A percentile compares a stretch with the other conserved stretches of the same genome.
Conservation (phyloP, 2,113 vertebrate species). For the Nycticorax nycticorax region DNA sequence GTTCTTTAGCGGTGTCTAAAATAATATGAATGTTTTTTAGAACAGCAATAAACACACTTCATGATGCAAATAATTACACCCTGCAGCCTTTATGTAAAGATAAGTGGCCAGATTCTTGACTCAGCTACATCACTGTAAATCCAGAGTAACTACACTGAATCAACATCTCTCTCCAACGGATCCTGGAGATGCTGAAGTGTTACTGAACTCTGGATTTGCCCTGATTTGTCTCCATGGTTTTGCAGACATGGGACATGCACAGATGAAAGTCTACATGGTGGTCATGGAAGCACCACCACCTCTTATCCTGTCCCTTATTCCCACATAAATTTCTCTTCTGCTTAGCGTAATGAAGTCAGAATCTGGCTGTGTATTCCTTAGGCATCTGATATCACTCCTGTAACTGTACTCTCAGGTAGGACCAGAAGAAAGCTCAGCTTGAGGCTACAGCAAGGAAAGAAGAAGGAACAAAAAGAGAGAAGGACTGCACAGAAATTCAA, state of each 20-base stretch:
- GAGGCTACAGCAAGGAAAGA: background rate
- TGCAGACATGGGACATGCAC: background rate
- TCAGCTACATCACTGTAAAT: conserved; percentile 15
- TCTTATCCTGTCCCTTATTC: background rate
- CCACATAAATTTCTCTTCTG: background rate
- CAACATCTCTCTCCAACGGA: background rate
- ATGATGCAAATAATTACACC: conserved; percentile 61
- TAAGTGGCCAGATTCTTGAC: background rate
- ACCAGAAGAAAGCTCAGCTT: background rate
- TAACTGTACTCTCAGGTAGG: background rate
- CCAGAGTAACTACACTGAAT: background rate
- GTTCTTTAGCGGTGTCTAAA: conserved; percentile 57
- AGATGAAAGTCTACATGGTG: background rate
- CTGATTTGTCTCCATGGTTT: background rate
- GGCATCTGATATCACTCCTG: background rate
- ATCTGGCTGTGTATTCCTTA: background rate
- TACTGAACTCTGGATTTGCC: background rate
- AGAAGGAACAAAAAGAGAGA: background rate
- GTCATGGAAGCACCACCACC: background rate
- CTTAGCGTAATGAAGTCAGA: background rate
- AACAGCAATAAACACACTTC: conserved; percentile 63
- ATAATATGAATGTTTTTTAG: conserved; percentile 61
- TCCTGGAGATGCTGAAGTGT: background rate
- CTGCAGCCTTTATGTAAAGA: conserved; percentile 48
- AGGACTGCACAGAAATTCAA: background rate